Evolutionary conservation across 2,797 vertebrate species (phyloP).

Genomic region (Poecilia gillii): DNA sequence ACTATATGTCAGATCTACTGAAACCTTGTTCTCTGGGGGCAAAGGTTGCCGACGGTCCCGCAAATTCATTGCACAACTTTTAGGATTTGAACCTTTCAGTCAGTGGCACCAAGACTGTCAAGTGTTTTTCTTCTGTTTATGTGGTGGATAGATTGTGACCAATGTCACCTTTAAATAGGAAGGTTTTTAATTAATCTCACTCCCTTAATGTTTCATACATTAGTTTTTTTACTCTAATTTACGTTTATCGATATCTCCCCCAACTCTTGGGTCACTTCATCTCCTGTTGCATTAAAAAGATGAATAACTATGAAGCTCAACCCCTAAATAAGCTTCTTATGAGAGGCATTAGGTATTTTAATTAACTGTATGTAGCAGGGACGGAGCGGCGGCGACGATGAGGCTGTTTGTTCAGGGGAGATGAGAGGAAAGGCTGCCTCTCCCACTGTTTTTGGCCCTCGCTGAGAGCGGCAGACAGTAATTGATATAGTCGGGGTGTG

Average conservation of each 20-base stretch:
- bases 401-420: slow-evolving; percentile 51
- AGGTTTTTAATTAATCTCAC: background rate
- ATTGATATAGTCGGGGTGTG: slow-evolving; percentile 74
- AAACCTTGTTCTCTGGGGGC: background rate
- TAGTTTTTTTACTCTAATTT: no score
- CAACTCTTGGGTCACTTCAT: slow-evolving; percentile 1
- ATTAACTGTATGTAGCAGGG: slow-evolving; percentile 57
- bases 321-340: slow-evolving; percentile 19
- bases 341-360: slow-evolving; percentile 51
- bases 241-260: background rate
- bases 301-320: slow-evolving; percentile 14
- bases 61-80: background rate
- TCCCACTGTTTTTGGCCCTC: slow-evolving; percentile 56
- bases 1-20: background rate
- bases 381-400: slow-evolving; percentile 34
- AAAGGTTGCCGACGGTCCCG: background rate
- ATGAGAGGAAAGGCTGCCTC: slow-evolving; percentile 63
- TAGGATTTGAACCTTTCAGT: background rate
- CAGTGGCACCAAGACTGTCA: background rate
- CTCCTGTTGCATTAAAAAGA: slow-evolving; percentile 35
- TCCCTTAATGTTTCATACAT: background rate
- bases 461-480: slow-evolving; percentile 58
- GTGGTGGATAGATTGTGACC: background rate
- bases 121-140: background rate
- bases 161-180: background rate